Evolutionary conservation across 1,140 invertebrate genomes (phyloP), one percentile per base, ranked within the genome.

Genomic region (Hylaeus volcanicus): DNA sequence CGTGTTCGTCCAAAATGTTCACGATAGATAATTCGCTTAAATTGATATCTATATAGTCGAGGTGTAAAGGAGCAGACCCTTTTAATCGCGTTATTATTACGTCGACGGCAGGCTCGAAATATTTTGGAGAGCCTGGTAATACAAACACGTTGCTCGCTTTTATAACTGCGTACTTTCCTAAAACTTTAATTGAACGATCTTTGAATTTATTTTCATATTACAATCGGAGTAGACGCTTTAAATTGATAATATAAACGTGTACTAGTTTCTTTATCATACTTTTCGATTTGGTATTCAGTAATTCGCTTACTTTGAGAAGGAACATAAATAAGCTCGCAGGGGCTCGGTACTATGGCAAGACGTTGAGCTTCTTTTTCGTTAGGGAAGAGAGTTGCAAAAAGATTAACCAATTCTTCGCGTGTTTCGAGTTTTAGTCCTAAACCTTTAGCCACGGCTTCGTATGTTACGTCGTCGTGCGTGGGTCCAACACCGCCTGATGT

Each of bases 401-500:
- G 87, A 41, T 93, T 84, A 39, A 94, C 89, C 56, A 96, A 88
- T n/a, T 94, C 93, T 68, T 93, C 88, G 84, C 96, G 93, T 51
- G 92, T 84, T 73, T 92, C 89, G 3, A 96, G 80, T 60, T 90
- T 89, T 56, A 95, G 92, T 74, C 91, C 89, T 87, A 97, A 96
- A 37, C 95, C 96, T 88, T 94, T 93, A 8, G 95, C 96, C 9
- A 97, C 90, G 53, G 93, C 96, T 91, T 95, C 94, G 90, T 96
- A 96, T 37, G 96, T 97, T 53, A 96, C 91, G 89, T 97, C 96
- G 91, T 97, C 96, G 88, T 97, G 96, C 9, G 96, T 97, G 9
- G 96, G 96, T 5, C 96, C 96, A 75, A 97, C 94, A n/a, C 96
- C 96, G 48, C 96, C 96, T 43, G 95, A 95, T 8, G 96, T 96